These are phyloP conservation scores for Polyommatus icarus DNA, from an alignment of 2,888 invertebrate genomes.

Conservation along the genomic window DNA sequence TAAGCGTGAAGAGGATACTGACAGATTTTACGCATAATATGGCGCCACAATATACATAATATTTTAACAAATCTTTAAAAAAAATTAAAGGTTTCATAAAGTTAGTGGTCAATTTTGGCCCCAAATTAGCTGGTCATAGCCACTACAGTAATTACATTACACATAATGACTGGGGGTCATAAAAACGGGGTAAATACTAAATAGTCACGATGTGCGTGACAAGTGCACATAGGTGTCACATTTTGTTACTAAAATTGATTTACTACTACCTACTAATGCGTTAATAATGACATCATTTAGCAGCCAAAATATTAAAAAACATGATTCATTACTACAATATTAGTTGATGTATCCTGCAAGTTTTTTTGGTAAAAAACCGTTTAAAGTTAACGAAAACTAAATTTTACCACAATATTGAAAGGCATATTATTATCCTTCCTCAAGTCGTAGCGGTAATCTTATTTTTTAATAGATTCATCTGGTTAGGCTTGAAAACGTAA, in stretches of 20 bases:
- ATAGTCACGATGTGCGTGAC: constrained; percentile 8
- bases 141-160: constrained; percentile 11
- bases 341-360: background rate
- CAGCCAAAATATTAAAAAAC: background rate
- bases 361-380: too few species aligned
- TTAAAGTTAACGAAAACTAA: too few species aligned
- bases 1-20: too few species aligned
- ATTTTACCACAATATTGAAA: too few species aligned
- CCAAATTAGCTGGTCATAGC: background rate
- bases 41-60: too few species aligned
- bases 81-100: background rate
- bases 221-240: background rate
- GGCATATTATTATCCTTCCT: too few species aligned
- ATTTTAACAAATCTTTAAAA: background rate
- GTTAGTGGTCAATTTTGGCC: background rate
- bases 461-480: too few species aligned
- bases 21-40: too few species aligned
- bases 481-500: too few species aligned
- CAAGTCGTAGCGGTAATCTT: too few species aligned
- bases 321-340: too few species aligned
- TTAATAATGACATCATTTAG: background rate
- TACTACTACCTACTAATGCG: background rate
- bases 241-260: background rate
- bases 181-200: background rate
- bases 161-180: background rate